Evolutionary conservation across 2,797 vertebrate species (phyloP).

Genomic region (Gila robusta): DNA sequence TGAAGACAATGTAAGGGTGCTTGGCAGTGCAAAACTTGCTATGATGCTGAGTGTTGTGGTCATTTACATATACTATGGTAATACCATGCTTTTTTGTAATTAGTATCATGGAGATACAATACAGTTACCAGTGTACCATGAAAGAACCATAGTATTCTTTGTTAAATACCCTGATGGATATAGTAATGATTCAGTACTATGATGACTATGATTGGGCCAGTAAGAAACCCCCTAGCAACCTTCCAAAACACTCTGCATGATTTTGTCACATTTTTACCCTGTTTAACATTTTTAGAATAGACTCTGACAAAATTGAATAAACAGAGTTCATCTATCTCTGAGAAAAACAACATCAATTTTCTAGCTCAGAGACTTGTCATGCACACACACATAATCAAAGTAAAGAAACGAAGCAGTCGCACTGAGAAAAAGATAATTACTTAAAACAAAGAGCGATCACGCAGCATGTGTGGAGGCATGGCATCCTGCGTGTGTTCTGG

Average conservation of each 20-base stretch:
- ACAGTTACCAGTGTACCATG: neutral
- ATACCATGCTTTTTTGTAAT: neutral
- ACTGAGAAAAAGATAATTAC: constrained; percentile 38
- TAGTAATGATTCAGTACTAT: neutral
- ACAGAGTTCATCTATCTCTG: neutral
- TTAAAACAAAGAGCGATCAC: constrained; percentile 46
- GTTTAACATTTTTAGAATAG: neutral
- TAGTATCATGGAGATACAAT: neutral
- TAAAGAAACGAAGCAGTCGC: constrained; percentile 17
- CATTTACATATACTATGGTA: neutral
- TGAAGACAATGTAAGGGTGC: neutral
- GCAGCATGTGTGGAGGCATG: constrained; percentile 47
- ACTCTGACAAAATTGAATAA: neutral
- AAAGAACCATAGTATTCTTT: neutral
- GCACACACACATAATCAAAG: constrained; percentile 37
- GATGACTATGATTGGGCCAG: too few relatives aligned
- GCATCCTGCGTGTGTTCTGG: constrained; percentile 42
- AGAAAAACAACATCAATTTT: constrained; percentile 2
- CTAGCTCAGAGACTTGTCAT: constrained; percentile 10
- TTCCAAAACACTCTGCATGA: neutral
- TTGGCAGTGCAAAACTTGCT: neutral
- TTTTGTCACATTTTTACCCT: neutral
- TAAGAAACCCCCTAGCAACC: neutral
- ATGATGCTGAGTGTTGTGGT: neutral
- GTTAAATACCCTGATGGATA: neutral